Evolutionary conservation across 2,113 vertebrate species (phyloP).

Genomic region (Fregetta grallaria): DNA sequence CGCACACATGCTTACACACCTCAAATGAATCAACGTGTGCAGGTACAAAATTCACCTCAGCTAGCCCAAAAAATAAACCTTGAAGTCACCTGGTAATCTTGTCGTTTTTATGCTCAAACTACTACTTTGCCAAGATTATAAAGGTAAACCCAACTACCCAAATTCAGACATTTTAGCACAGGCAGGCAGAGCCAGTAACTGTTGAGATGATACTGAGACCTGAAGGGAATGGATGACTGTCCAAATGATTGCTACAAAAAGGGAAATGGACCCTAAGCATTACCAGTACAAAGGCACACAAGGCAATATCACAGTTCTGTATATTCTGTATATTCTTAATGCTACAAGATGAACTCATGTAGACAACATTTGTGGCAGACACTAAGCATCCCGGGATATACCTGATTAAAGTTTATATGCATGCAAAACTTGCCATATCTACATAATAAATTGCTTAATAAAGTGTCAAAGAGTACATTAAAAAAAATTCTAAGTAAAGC

Average conservation of each 20-base stretch:
- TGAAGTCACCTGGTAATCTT: neutral
- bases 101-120: neutral
- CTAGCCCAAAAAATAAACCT: neutral
- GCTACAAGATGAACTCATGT: neutral
- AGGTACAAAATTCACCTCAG: neutral
- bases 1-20: neutral
- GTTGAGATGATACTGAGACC: neutral
- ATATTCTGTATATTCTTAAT: neutral
- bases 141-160: neutral
- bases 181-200: neutral
- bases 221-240: neutral
- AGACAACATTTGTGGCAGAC: neutral
- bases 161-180: neutral
- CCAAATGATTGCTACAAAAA: neutral
- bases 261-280: neutral
- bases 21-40: neutral
- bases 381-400: neutral
- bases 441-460: neutral
- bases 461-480: neutral
- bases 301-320: neutral
- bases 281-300: neutral
- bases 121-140: neutral
- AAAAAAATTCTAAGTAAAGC: neutral
- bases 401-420: neutral
- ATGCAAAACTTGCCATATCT: neutral